phyloP scores from a whole-genome alignment of 2,797 vertebrate genomes.

The Sebastes iracundus region DNA sequence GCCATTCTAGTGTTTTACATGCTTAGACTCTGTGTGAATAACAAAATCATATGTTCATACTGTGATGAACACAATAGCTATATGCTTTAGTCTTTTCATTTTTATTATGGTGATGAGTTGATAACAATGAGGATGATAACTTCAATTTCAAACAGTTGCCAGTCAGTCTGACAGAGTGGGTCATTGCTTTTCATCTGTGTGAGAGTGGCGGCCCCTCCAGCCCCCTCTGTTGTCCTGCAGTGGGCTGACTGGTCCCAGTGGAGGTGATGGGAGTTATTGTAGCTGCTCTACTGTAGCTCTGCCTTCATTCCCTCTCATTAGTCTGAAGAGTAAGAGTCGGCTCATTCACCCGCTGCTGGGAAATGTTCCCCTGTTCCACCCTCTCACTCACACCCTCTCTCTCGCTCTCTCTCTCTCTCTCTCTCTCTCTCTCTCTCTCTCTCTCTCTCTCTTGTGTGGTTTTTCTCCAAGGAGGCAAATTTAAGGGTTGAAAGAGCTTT shows the following conservation, averaged over 20 bases:
- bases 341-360: conserved; percentile 37
- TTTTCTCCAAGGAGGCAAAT: neutral
- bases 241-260: neutral
- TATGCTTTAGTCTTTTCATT: no score
- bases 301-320: conserved; percentile 63
- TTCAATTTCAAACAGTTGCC: neutral
- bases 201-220: neutral
- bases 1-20: no score
- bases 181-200: neutral
- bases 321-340: conserved; percentile 43
- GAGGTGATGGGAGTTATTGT: neutral
- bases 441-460: neutral
- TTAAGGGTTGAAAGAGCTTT: neutral
- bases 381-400: neutral
- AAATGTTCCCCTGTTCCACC: conserved; percentile 5
- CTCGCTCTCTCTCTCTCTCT: no score
- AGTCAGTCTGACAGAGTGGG: neutral
- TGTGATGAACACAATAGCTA: no score
- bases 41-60: no score
- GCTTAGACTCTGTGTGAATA: no score
- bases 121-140: no score
- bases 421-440: neutral
- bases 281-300: neutral
- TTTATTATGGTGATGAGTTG: no score
- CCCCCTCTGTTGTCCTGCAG: neutral